Base-by-base conservation (phyloP, 1,140 invertebrate genomes). In the Popillia japonica region DNA sequence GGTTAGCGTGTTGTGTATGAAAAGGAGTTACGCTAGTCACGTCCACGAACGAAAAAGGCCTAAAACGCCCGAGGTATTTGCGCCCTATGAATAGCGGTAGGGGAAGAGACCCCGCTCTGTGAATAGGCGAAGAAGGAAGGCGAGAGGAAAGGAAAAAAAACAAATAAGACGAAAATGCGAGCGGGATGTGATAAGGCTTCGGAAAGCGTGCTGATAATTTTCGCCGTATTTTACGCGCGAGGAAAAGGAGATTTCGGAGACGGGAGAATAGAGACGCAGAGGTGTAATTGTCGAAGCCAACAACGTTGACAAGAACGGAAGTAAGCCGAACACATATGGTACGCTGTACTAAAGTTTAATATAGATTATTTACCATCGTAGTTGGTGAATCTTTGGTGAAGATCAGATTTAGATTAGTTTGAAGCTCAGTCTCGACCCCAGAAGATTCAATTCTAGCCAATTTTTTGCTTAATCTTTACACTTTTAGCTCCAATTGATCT, bases 171-270 rank as follows among this genome's bases (percentile, higher is more conserved):
- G 14, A 55, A 55, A 55, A 55, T 55, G 48, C 48, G 48, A 55
- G 48, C 48, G 17, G 17, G 48, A 55, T 55, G 48, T 55, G 48
- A 55, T 55, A 55, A 55, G 48, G 17, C 48, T 55, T n/a, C 48
- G 48, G 48, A 55, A 55, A 55, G 48, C 48, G 48, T 55, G 48
- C 48, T 55, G 48, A 55, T 55, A 55, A 55, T 55, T 55, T 55
- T 55, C 48, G 6, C 48, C 48, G 48, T 55, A 55, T 55, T 55
- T 55, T 55, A 55, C 48, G 14, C 14, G 48, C n/a, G n/a, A 55
- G 17, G 48, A 55, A 17, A 17, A 55, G 14, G 14, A 34, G 48
- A n/a, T 17, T 55, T 17, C 48, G 48, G 48, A 17, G 48, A 55
- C 48, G 48, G 14, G 17, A 55, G 48, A 14, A 17, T 14, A 17